Conservation (phyloP, 2,113 vertebrate genomes). For the Catharus minimus region DNA sequence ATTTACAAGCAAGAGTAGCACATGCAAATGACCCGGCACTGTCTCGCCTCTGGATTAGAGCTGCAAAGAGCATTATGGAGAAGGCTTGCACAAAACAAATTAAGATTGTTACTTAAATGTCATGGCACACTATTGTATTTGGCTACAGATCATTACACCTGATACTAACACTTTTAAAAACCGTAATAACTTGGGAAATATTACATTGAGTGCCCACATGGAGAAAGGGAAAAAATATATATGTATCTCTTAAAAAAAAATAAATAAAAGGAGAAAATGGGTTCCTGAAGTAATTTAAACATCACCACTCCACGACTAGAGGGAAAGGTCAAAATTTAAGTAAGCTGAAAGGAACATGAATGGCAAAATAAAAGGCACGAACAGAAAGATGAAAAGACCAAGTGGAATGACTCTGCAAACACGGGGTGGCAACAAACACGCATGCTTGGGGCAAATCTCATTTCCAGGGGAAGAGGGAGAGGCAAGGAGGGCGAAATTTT, state of each 20-base stretch:
- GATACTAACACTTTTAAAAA: conserved; percentile 92
- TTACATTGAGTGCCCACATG: conserved; percentile 82
- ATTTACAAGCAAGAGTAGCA: conserved; percentile 82
- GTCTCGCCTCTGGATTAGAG: conserved; percentile 72
- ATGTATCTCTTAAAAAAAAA: conserved; percentile 35
- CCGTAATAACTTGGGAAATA: conserved; percentile 97
- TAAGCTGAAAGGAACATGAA: conserved; percentile 80
- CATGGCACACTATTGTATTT: conserved; percentile 96
- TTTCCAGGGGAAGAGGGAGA: conserved; percentile 1
- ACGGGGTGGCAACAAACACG: conserved; percentile 51
- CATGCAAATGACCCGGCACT: conserved; percentile 84
- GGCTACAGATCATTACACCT: conserved; percentile 99
- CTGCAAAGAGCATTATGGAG: conserved; percentile 75
- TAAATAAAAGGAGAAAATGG: conserved; percentile 67
- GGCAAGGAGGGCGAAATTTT: neutral
- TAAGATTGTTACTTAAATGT: conserved; percentile 99
- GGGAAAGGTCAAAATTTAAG: conserved; percentile 82
- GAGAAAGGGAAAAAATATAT: conserved; percentile 69
- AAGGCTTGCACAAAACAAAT: conserved; percentile 90
- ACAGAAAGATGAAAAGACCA: conserved; percentile 65
- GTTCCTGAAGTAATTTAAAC: conserved; percentile 80
- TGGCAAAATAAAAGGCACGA: conserved; percentile 70
- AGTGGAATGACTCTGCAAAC: conserved; percentile 61
- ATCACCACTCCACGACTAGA: conserved; percentile 71
- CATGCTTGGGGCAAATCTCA: conserved; percentile 64